Conservation (phyloP, 2,888 invertebrate species). For the Drosophila pseudotakahashii region DNA sequence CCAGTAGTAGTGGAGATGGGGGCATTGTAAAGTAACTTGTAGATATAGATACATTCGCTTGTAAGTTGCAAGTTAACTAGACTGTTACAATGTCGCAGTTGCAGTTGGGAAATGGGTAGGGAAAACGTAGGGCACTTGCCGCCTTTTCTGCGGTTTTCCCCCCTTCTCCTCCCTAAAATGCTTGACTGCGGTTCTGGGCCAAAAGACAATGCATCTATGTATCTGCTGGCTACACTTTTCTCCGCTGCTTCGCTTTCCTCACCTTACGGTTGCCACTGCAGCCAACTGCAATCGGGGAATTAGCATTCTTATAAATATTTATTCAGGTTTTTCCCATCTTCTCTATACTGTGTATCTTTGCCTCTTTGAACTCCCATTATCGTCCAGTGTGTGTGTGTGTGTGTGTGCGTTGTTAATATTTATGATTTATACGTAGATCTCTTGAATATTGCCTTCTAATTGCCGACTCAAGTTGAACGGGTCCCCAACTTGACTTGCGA, state of each 20-base stretch:
- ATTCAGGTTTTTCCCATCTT: conserved; percentile 45
- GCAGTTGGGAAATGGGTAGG: neutral
- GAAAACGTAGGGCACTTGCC: conserved; percentile 54
- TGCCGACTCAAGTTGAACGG: conserved; percentile 74
- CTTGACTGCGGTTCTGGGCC: conserved; percentile 78
- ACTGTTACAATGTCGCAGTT: conserved; percentile 71
- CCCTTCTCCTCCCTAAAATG: conserved; percentile 34
- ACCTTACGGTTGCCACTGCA: conserved; percentile 54
- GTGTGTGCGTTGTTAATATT: conserved; percentile 67
- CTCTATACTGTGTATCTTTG: conserved; percentile 25
- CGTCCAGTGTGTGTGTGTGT: conserved; percentile 29
- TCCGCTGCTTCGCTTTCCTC: conserved; percentile 9
- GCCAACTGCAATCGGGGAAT: conserved; percentile 49
- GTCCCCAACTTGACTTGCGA: conserved; percentile 29
- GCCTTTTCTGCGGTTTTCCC: conserved; percentile 47
- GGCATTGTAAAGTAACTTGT: conserved; percentile 56
- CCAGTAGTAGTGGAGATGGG: neutral
- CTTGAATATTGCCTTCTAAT: conserved; percentile 48
- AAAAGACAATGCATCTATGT: conserved; percentile 73
- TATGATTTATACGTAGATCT: conserved; percentile 54
- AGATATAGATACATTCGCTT: conserved; percentile 72
- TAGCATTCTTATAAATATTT: conserved; percentile 74
- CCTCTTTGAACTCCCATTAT: conserved; percentile 43
- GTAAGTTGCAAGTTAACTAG: conserved; percentile 75
- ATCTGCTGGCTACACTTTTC: conserved; percentile 52